These are phyloP conservation scores for Antheraea mylitta DNA, from an alignment of 1,140 invertebrate species.

Conservation along the genomic window DNA sequence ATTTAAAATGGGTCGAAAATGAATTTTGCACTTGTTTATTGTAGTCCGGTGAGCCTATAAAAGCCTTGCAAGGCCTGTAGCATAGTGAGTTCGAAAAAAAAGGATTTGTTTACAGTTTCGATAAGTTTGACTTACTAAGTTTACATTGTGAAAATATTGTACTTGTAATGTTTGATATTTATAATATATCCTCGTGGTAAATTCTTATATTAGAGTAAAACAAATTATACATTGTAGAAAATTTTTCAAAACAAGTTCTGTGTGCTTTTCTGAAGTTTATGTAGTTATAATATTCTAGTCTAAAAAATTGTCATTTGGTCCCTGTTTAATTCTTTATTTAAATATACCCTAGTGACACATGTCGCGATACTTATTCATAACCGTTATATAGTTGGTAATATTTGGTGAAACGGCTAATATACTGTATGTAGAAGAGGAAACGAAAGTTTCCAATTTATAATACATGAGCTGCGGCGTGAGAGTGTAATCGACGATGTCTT, in stretches of 20 bases:
- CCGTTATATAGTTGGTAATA: neutral
- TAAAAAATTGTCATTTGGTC: neutral
- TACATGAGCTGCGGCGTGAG: neutral
- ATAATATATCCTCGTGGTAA: neutral
- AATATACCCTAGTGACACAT: neutral
- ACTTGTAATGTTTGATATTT: neutral
- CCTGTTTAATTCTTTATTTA: neutral
- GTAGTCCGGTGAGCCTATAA: too few species aligned
- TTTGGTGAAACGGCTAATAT: neutral
- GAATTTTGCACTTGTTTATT: neutral
- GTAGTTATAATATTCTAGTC: slow-evolving; percentile 1
- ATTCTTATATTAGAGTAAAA: too few species aligned
- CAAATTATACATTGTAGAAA: neutral
- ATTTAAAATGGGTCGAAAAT: neutral
- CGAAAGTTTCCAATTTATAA: neutral
- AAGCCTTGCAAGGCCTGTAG: too few species aligned
- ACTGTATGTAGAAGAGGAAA: neutral
- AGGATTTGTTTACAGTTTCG: too few species aligned
- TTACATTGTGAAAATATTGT: neutral
- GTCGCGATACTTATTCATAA: slow-evolving; percentile 1
- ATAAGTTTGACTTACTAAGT: neutral
- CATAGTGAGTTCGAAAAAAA: too few species aligned
- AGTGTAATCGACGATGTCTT: neutral
- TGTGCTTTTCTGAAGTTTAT: neutral
- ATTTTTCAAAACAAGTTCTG: neutral